A percentile compares a stretch with the other conserved stretches of the same genome.
Evolutionary conservation across 2,797 vertebrate species (phyloP).

Genomic region (Echiichthys vipera): DNA sequence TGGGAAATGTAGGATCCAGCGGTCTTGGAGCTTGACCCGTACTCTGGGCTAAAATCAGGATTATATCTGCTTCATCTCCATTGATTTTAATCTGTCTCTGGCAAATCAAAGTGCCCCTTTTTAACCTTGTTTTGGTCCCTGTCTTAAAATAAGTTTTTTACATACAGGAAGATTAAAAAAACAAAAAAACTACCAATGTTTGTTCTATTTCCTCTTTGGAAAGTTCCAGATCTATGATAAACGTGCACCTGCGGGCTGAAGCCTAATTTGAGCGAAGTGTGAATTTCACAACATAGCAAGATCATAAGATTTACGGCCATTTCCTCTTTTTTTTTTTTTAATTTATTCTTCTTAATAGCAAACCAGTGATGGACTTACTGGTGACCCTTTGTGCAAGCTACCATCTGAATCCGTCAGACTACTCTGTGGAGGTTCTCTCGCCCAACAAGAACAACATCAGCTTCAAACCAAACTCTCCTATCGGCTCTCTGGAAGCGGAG

Average conservation of each 20-base stretch:
- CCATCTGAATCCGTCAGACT: conserved; percentile 92
- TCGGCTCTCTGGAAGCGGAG: conserved; percentile 92
- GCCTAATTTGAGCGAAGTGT: conserved; percentile 11
- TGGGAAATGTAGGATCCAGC: background rate
- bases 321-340: background rate
- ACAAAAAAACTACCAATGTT: too few relatives aligned
- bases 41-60: accelerated
- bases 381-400: conserved; percentile 93
- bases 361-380: conserved; percentile 95
- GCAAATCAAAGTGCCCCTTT: too few relatives aligned
- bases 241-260: background rate
- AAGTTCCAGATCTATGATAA: background rate
- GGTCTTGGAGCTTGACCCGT: background rate
- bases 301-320: background rate
- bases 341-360: conserved; percentile 76
- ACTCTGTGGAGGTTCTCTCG: conserved; percentile 91
- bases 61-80: background rate
- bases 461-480: conserved; percentile 93
- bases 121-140: background rate
- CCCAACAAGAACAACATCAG: conserved; percentile 88
- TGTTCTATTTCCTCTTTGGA: background rate
- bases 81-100: too few relatives aligned
- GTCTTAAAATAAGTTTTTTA: too few relatives aligned
- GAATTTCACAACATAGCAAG: background rate
- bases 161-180: too few relatives aligned